Evolutionary conservation across 2,113 vertebrate genomes (phyloP).

Genomic region (Phrynosoma platyrhinos): DNA sequence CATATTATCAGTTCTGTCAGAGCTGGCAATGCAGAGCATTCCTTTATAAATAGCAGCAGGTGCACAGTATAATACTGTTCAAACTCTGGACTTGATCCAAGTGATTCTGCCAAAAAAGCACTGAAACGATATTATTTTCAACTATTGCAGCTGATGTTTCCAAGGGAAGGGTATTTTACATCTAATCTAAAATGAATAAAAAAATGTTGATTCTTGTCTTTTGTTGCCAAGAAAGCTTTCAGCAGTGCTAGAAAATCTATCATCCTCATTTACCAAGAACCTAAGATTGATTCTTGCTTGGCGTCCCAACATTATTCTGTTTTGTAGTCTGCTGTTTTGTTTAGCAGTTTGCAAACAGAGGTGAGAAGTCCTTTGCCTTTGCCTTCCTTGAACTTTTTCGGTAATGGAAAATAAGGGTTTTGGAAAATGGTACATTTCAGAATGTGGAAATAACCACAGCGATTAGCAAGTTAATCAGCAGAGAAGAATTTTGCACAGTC

Average conservation of each 20-base stretch:
- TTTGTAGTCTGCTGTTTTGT: too few species aligned
- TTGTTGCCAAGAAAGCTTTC: background rate
- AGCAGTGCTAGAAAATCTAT: background rate
- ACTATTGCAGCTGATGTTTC: constrained; percentile 2
- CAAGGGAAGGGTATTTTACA: background rate
- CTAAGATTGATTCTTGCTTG: background rate
- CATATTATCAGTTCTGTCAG: background rate
- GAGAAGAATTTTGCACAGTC: background rate
- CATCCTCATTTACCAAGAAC: fast-evolving
- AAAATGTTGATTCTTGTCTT: fast-evolving
- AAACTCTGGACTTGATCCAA: background rate
- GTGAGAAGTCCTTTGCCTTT: background rate
- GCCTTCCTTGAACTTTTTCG: background rate
- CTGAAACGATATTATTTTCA: constrained; percentile 1
- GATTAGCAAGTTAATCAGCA: too few species aligned
- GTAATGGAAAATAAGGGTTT: background rate
- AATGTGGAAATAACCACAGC: background rate
- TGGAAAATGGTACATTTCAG: background rate
- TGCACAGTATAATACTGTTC: background rate
- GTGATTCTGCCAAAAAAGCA: background rate
- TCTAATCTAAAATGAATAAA: background rate
- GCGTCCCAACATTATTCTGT: fast-evolving
- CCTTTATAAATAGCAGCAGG: background rate
- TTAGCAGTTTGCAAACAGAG: background rate
- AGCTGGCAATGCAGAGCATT: background rate